phyloP scores from a whole-genome alignment of 2,888 invertebrate genomes.

The Molorchus minor region DNA sequence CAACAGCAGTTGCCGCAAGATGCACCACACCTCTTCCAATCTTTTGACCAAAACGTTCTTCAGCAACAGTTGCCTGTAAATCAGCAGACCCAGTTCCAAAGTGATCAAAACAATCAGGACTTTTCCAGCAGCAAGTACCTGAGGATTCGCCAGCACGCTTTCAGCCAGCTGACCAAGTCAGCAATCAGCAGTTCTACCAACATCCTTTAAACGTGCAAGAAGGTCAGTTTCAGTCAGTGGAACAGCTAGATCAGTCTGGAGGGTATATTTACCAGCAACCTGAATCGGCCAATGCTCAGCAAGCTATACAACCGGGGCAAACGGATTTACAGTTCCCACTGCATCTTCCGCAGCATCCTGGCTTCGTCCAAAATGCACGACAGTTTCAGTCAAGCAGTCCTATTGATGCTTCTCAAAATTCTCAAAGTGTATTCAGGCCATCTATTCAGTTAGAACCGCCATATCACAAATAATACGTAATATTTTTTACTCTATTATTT shows the following conservation, averaged over 20 bases:
- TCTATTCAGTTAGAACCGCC: constrained; percentile 52
- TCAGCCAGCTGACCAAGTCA: constrained; percentile 35
- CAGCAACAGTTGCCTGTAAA: constrained; percentile 29
- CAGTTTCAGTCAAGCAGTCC: constrained; percentile 34
- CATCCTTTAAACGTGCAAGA: constrained; percentile 3
- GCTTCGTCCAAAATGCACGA: constrained; percentile 41
- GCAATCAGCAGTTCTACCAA: constrained; percentile 35
- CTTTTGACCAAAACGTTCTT: constrained; percentile 25
- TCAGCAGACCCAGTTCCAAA: constrained; percentile 8
- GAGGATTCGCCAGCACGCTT: neutral
- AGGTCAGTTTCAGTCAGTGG: constrained; percentile 34
- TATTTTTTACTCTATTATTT: constrained; percentile 10
- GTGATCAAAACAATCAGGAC: constrained; percentile 18
- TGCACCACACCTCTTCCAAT: constrained; percentile 33
- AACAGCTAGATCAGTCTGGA: constrained; percentile 27
- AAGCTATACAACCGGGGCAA: constrained; percentile 54
- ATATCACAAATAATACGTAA: constrained; percentile 38
- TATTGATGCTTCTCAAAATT: constrained; percentile 34
- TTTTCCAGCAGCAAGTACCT: constrained; percentile 21
- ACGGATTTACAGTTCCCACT: constrained; percentile 56
- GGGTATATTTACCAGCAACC: constrained; percentile 38
- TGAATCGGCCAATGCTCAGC: constrained; percentile 19
- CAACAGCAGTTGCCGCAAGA: constrained; percentile 38
- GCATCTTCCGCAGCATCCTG: constrained; percentile 55
- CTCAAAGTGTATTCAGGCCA: constrained; percentile 45